phyloP scores from a whole-genome alignment of 2,113 vertebrate genomes.

The Apistogramma diplotaenia region DNA sequence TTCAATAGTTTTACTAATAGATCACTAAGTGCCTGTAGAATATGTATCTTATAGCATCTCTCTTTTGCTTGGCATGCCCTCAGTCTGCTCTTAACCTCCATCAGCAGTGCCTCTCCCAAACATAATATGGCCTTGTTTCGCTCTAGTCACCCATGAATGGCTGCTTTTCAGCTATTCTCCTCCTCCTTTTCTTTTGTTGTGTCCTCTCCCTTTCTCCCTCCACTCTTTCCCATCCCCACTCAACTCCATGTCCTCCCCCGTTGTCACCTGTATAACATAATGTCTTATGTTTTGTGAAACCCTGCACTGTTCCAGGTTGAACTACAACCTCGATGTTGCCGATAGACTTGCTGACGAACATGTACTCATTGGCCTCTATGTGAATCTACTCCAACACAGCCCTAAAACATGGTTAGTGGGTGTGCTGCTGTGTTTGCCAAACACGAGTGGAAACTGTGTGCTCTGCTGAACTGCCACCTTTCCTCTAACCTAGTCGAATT shows the following conservation, averaged over 20 bases:
- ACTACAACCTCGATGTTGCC: conserved; percentile 96
- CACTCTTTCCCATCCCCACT: neutral
- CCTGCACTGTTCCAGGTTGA: conserved; percentile 85
- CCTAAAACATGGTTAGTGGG: conserved; percentile 92
- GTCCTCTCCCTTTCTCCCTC: conserved; percentile 3
- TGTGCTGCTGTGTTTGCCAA: conserved; percentile 70
- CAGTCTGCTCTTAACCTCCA: conserved; percentile 39
- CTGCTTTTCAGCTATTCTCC: conserved; percentile 57
- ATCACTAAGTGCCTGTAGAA: conserved; percentile 2
- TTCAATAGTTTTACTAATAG: conserved; percentile 30
- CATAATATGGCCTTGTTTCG: conserved; percentile 68
- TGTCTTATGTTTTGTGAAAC: conserved; percentile 64
- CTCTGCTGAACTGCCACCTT: conserved; percentile 25
- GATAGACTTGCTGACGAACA: conserved; percentile 99
- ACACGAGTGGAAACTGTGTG: conserved; percentile 33
- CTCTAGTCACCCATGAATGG: conserved; percentile 62
- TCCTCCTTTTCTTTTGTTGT: conserved; percentile 43
- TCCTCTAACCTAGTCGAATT: conserved; percentile 15
- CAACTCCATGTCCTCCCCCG: neutral
- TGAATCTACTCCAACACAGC: conserved; percentile 93
- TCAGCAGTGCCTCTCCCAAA: conserved; percentile 28
- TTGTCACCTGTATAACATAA: conserved; percentile 58
- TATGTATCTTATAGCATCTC: neutral
- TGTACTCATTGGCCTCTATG: conserved; percentile 96
- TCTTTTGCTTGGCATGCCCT: conserved; percentile 36